phyloP scores from a whole-genome alignment of 2,888 invertebrate species.

The Drosophila gaucha region DNA sequence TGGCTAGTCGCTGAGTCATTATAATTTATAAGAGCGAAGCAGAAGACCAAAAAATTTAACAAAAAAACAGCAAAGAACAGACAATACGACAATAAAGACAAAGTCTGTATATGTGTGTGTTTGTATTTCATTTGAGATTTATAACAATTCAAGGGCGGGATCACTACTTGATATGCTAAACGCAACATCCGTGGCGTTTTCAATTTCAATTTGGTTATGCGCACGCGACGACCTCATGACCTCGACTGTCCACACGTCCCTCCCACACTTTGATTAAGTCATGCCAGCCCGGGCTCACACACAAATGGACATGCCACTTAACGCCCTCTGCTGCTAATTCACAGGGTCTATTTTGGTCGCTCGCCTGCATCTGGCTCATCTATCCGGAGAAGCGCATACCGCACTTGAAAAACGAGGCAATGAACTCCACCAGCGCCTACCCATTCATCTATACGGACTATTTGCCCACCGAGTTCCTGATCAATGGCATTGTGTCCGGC shows the following conservation, averaged over 20 bases:
- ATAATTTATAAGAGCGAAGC: constrained; percentile 66
- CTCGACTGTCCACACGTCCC: constrained; percentile 22
- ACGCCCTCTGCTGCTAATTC: constrained; percentile 22
- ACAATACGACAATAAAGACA: constrained; percentile 71
- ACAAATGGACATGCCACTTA: constrained; percentile 4
- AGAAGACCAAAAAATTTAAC: constrained; percentile 30
- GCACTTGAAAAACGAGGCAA: constrained; percentile 89
- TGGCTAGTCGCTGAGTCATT: constrained; percentile 71
- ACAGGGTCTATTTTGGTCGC: constrained; percentile 90
- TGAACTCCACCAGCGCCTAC: constrained; percentile 88
- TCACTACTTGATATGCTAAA: constrained; percentile 64
- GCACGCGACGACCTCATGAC: constrained; percentile 66
- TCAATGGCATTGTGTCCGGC: constrained; percentile 92
- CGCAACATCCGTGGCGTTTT: constrained; percentile 42
- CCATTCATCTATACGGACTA: constrained; percentile 90
- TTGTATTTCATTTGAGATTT: constrained; percentile 43
- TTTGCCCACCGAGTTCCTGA: constrained; percentile 90
- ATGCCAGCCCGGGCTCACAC: constrained; percentile 14
- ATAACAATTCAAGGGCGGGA: constrained; percentile 69
- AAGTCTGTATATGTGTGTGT: constrained; percentile 7
- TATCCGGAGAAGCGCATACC: constrained; percentile 89
- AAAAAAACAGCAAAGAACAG: constrained; percentile 28
- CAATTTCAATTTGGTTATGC: constrained; percentile 60
- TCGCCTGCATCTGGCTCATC: constrained; percentile 90
- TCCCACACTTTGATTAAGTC: constrained; percentile 7